Evolutionary conservation across 1,140 invertebrate species (phyloP).

Genomic region (Glossosoma conforme): DNA sequence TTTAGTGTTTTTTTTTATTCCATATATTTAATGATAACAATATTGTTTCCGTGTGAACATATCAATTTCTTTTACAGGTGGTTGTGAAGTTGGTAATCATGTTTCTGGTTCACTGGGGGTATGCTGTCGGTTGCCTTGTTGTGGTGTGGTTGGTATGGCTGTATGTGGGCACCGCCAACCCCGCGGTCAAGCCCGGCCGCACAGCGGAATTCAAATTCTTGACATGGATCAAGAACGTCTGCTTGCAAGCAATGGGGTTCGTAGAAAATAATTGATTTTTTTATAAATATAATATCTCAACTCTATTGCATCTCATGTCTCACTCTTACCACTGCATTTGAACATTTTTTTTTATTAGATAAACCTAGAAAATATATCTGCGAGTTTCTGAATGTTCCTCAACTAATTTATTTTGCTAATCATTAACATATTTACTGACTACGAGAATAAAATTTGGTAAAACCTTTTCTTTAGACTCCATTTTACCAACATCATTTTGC

Average conservation of each 20-base stretch:
- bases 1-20: too few relatives aligned
- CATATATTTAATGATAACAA: too few relatives aligned
- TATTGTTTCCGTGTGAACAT: too few relatives aligned
- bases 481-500: too few relatives aligned
- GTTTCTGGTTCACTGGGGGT: conserved; percentile 90
- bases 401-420: too few relatives aligned
- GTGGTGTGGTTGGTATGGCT: conserved; percentile 83
- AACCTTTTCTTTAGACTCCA: too few relatives aligned
- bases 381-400: too few relatives aligned
- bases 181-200: conserved; percentile 86
- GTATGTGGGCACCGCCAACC: conserved; percentile 90
- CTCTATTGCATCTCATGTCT: neutral
- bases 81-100: conserved; percentile 84
- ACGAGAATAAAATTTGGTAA: too few relatives aligned
- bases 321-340: neutral
- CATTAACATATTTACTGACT: too few relatives aligned
- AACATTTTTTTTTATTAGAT: neutral
- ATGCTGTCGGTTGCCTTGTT: conserved; percentile 76
- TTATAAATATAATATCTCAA: neutral
- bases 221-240: conserved; percentile 71
- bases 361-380: too few relatives aligned
- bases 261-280: neutral
- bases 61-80: conserved; percentile 54
- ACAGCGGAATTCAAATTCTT: conserved; percentile 85
- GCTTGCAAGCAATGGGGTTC: conserved; percentile 71